phyloP scores from a whole-genome alignment of 1,140 invertebrate genomes.

The Antheraea pernyi region DNA sequence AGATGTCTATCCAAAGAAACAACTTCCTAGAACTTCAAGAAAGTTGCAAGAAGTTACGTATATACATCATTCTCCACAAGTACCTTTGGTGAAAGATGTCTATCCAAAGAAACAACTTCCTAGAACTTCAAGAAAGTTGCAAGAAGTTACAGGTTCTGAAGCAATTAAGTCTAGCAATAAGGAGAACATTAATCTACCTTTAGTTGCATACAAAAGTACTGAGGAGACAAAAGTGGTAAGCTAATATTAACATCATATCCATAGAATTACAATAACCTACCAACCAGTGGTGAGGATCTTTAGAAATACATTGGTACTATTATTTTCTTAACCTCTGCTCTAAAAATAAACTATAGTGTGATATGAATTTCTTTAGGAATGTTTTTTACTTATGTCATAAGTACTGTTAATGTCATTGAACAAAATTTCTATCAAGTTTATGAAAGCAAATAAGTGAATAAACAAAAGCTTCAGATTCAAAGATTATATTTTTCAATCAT shows the following conservation, averaged over 20 bases:
- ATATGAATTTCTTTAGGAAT: no score
- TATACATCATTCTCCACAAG: conserved; percentile 54
- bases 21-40: conserved; percentile 34
- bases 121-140: conserved; percentile 42
- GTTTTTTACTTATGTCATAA: no score
- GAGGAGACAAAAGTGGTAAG: conserved; percentile 57
- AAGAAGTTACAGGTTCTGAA: conserved; percentile 27
- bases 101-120: conserved; percentile 45
- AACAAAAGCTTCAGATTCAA: no score
- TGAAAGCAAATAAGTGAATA: no score
- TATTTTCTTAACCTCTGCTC: no score
- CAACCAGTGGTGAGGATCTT: no score
- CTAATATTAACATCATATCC: neutral
- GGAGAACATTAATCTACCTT: conserved; percentile 48
- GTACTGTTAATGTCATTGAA: no score
- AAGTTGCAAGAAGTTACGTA: conserved; percentile 65
- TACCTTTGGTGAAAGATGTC: conserved; percentile 20
- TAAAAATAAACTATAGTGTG: no score
- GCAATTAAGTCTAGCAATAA: conserved; percentile 37
- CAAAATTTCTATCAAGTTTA: no score
- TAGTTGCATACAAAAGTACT: conserved; percentile 55
- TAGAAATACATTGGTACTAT: no score
- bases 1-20: conserved; percentile 42
- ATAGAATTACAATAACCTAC: no score
- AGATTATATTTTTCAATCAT: no score